A percentile compares a stretch with the other conserved stretches of the same genome.
Conservation (phyloP, 2,113 vertebrate genomes). For the Tapirus terrestris region DNA sequence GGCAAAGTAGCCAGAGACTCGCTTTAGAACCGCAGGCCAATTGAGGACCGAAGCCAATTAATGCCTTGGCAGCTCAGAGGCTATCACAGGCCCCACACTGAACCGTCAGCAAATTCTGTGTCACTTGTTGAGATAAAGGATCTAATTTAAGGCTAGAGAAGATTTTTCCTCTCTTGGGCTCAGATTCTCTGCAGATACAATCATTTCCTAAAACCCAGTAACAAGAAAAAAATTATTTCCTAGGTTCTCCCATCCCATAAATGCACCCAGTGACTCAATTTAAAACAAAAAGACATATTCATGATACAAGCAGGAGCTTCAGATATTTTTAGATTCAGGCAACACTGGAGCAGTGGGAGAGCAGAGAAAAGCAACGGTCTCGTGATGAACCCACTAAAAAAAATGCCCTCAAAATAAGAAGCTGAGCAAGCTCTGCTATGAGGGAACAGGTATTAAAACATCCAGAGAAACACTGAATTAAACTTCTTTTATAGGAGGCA, state of each 20-base stretch:
- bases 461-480: fast-evolving
- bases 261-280: neutral
- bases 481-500: neutral
- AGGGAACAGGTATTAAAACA: too few relatives aligned
- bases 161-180: neutral
- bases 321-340: neutral
- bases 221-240: neutral
- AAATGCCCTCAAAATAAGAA: neutral
- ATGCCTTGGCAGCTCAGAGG: fast-evolving
- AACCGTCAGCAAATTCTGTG: neutral
- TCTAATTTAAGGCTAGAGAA: neutral
- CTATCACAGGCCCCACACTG: neutral
- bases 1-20: neutral
- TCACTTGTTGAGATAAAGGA: slow-evolving; percentile 34
- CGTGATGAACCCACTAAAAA: neutral
- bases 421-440: fast-evolving
- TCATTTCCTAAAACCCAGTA: neutral
- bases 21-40: too few relatives aligned
- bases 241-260: neutral
- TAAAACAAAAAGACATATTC: neutral
- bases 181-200: neutral
- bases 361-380: neutral
- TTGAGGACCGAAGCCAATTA: neutral
- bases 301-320: neutral
- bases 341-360: neutral